phyloP scores from a whole-genome alignment of 2,113 vertebrate species.

The Jaculus jaculus region DNA sequence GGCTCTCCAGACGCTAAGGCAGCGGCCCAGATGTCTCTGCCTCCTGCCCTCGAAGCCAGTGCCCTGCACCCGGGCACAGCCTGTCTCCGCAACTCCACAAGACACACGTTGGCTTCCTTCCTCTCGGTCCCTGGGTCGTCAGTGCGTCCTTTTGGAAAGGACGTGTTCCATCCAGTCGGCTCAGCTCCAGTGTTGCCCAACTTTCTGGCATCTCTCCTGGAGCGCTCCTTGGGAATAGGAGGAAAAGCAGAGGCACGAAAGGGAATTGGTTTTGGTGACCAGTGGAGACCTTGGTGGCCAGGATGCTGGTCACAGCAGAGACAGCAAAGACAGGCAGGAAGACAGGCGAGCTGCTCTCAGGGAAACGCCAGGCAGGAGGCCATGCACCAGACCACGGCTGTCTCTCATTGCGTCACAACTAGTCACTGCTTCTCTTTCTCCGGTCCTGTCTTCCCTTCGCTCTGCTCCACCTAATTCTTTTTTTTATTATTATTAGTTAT shows the following conservation, averaged over 20 bases:
- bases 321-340: not conserved
- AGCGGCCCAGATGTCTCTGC: not conserved
- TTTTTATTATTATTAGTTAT: no score
- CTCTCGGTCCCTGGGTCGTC: not conserved
- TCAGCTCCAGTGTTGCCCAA: not conserved
- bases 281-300: not conserved
- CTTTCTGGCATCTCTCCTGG: not conserved
- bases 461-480: not conserved
- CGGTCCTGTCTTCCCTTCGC: not conserved
- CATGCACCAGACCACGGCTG: accelerated
- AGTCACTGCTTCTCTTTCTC: not conserved
- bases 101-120: no score
- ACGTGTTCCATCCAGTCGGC: not conserved
- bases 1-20: no score
- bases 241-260: not conserved
- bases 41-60: not conserved
- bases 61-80: not conserved
- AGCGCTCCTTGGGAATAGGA: not conserved
- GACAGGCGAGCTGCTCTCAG: not conserved
- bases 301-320: no score
- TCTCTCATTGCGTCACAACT: not conserved
- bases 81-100: not conserved
- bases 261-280: not conserved
- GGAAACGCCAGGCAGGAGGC: not conserved
- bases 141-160: not conserved